These are phyloP conservation scores for Brenthis ino DNA, from an alignment of 2,888 invertebrate species.

Conservation along the genomic window DNA sequence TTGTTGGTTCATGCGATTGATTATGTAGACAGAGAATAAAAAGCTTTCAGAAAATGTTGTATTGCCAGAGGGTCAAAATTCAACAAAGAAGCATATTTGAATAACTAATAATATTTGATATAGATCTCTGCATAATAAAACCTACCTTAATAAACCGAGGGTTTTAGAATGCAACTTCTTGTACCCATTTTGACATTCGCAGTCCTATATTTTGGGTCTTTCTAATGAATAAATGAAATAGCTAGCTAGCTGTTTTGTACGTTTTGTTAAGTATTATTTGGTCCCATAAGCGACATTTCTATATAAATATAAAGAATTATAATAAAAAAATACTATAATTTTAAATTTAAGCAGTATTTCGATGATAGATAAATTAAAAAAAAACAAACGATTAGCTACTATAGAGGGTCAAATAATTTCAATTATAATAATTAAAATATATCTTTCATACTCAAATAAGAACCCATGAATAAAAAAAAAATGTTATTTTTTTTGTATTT, in stretches of 20 bases:
- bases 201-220: slow-evolving; percentile 24
- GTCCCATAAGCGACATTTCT: neutral
- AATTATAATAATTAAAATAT: too few species aligned
- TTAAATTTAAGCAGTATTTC: too few species aligned
- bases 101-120: slow-evolving; percentile 39
- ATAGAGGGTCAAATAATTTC: too few species aligned
- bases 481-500: too few species aligned
- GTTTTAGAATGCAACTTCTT: slow-evolving; percentile 36
- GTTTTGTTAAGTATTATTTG: slow-evolving; percentile 31
- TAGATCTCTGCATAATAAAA: slow-evolving; percentile 38
- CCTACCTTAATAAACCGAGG: slow-evolving; percentile 30
- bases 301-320: too few species aligned
- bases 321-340: too few species aligned
- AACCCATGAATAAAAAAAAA: too few species aligned
- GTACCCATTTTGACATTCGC: slow-evolving; percentile 27
- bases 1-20: neutral
- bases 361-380: too few species aligned
- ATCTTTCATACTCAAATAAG: too few species aligned
- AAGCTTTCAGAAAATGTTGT: slow-evolving; percentile 7
- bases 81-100: slow-evolving; percentile 36
- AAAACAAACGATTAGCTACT: too few species aligned
- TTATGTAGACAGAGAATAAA: slow-evolving; percentile 6
- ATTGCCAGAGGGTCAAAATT: slow-evolving; percentile 16
- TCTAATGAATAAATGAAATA: slow-evolving; percentile 38
- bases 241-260: slow-evolving; percentile 29